These are phyloP conservation scores for Cephalopholis sonnerati DNA, from an alignment of 2,113 vertebrate genomes.

Conservation along the genomic window DNA sequence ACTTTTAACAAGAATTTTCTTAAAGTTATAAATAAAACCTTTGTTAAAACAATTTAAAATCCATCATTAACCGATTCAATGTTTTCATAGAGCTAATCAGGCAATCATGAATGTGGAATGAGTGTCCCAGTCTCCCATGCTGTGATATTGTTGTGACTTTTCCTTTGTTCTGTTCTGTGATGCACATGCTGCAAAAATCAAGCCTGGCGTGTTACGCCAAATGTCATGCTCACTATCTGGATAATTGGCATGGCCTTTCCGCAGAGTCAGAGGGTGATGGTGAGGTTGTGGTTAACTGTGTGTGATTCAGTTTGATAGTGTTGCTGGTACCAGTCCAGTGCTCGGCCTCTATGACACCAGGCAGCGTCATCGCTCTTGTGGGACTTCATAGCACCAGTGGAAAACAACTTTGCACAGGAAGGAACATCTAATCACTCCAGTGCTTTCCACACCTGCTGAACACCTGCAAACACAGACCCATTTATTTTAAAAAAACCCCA, in stretches of 20 bases:
- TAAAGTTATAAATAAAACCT: no score
- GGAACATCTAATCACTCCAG: conserved; percentile 10
- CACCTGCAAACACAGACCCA: conserved; percentile 10
- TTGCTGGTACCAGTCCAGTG: conserved; percentile 17
- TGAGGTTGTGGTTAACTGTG: conserved; percentile 21
- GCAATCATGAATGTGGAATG: neutral
- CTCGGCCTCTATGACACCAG: conserved; percentile 4
- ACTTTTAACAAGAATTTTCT: no score
- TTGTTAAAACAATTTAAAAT: neutral
- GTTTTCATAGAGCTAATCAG: neutral
- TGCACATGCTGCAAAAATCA: conserved; percentile 7
- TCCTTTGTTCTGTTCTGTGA: conserved; percentile 17
- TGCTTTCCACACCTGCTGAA: conserved; percentile 34
- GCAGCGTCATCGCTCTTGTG: conserved; percentile 15
- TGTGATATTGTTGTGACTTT: conserved; percentile 1
- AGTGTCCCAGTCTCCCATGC: neutral
- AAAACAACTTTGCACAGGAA: conserved; percentile 38
- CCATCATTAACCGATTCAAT: neutral
- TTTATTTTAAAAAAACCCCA: neutral
- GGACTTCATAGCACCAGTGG: conserved; percentile 26
- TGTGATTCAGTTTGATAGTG: conserved; percentile 20
- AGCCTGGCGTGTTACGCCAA: conserved; percentile 39
- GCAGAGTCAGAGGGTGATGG: conserved; percentile 27
- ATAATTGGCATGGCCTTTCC: conserved; percentile 69
- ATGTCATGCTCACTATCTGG: conserved; percentile 53